Evolutionary conservation across 2,888 invertebrate species (phyloP).

Genomic region (Hanleya hanleyi): DNA sequence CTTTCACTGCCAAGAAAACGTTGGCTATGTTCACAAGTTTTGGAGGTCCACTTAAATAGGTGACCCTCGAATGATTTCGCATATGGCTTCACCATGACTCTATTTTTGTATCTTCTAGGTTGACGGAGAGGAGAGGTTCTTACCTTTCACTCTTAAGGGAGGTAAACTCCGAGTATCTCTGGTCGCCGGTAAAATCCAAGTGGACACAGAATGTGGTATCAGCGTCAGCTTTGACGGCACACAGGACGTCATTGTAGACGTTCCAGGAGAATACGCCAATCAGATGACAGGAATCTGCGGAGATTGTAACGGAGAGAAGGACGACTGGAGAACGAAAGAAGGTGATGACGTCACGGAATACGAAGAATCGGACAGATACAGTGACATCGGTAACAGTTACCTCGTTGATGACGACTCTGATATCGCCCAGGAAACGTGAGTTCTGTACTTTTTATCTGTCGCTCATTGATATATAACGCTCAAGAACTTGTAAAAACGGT

Average conservation of each 20-base stretch:
- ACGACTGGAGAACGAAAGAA: slow-evolving; percentile 21
- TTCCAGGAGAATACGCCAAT: slow-evolving; percentile 17
- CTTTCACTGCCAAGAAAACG: too few species aligned
- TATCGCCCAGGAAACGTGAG: background rate
- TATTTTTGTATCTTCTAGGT: too few species aligned
- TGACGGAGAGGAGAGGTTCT: background rate
- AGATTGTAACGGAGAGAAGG: slow-evolving; percentile 21
- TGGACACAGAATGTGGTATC: slow-evolving; percentile 1
- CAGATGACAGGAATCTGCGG: slow-evolving; percentile 27
- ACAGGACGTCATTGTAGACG: slow-evolving; percentile 11
- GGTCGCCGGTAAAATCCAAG: background rate
- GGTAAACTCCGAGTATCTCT: background rate
- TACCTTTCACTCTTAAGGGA: background rate
- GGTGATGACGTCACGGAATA: slow-evolving; percentile 18
- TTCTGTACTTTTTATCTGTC: too few species aligned
- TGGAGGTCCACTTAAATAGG: too few species aligned
- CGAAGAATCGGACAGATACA: slow-evolving; percentile 10
- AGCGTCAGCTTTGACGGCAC: slow-evolving; percentile 14
- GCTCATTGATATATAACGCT: too few species aligned
- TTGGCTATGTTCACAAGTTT: too few species aligned
- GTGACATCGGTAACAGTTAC: slow-evolving; percentile 28
- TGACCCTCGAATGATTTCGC: too few species aligned
- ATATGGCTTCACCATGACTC: too few species aligned
- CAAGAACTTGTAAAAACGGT: too few species aligned
- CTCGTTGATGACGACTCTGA: slow-evolving; percentile 7